Conservation (phyloP, 2,113 vertebrate genomes). For the Meriones unguiculatus region DNA sequence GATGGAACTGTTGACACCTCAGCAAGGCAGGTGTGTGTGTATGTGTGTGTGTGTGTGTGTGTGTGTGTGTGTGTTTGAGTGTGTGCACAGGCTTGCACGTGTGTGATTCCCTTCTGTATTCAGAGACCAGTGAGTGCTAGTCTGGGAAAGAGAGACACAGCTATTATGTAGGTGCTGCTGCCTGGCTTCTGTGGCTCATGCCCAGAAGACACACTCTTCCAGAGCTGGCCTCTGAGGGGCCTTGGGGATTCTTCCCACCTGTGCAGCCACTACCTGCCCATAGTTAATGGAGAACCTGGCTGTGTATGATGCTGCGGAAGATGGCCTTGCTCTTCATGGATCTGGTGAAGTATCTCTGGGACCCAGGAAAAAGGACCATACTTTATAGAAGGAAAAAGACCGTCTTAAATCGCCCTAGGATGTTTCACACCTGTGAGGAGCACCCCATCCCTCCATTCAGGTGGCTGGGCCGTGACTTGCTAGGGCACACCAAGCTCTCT, state of each 20-base stretch:
- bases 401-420: fast-evolving
- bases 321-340: too few species aligned
- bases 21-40: not conserved
- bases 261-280: fast-evolving
- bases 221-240: fast-evolving
- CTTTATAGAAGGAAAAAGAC: not conserved
- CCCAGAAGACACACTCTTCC: fast-evolving
- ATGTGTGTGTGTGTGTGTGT: too few species aligned
- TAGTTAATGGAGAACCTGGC: not conserved
- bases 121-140: fast-evolving
- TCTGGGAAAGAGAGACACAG: not conserved
- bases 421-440: fast-evolving
- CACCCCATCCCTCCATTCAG: too few species aligned
- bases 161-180: fast-evolving
- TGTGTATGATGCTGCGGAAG: not conserved
- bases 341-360: not conserved
- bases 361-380: fast-evolving
- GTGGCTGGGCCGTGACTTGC: not conserved
- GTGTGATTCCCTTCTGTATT: fast-evolving
- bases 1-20: not conserved
- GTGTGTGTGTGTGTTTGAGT: too few species aligned
- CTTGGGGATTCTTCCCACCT: not conserved
- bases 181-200: not conserved
- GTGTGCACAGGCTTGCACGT: too few species aligned
- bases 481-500: not conserved